Percentiles rank a stretch among this genome's conserved stretches.
Evolutionary conservation across 2,113 vertebrate genomes (phyloP).

Genomic region (Pleuronectes platessa): DNA sequence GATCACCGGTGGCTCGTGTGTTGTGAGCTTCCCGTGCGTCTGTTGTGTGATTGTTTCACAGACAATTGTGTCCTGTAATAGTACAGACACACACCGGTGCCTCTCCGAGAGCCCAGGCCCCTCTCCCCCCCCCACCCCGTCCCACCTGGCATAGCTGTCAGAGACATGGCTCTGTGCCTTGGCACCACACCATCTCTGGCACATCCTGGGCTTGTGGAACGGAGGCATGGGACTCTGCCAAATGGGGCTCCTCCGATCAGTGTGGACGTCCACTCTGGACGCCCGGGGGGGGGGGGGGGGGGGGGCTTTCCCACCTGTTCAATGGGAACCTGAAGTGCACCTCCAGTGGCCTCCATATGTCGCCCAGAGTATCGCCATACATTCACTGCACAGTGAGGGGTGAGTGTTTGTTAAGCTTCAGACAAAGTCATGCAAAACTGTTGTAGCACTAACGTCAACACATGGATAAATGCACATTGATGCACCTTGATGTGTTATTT

Average conservation of each 20-base stretch:
- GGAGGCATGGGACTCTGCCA: conserved; percentile 58
- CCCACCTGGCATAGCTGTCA: conserved; percentile 73
- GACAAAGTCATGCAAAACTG: not conserved
- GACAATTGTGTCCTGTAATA: conserved; percentile 43
- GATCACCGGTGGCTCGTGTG: not conserved
- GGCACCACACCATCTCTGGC: conserved; percentile 71
- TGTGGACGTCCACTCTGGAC: conserved; percentile 57
- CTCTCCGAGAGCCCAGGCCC: conserved; percentile 26
- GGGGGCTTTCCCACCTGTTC: conserved; percentile 78
- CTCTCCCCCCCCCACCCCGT: not conserved
- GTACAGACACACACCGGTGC: conserved; percentile 49
- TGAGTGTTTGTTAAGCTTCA: conserved; percentile 40
- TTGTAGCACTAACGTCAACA: not conserved
- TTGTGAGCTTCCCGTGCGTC: conserved; percentile 8
- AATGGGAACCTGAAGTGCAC: conserved; percentile 56
- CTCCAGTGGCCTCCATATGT: conserved; percentile 75
- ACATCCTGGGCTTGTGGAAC: conserved; percentile 47
- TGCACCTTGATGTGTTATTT: not conserved
- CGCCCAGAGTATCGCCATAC: conserved; percentile 44
- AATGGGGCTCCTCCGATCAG: conserved; percentile 74
- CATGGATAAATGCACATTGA: not conserved
- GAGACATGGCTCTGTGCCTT: conserved; percentile 69
- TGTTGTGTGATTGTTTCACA: conserved; percentile 42
- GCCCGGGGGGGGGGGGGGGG: conserved; percentile 60
- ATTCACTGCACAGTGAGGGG: conserved; percentile 5